Evolutionary conservation across 2,888 invertebrate species (phyloP).

Genomic region (Ceraclea dissimilis): DNA sequence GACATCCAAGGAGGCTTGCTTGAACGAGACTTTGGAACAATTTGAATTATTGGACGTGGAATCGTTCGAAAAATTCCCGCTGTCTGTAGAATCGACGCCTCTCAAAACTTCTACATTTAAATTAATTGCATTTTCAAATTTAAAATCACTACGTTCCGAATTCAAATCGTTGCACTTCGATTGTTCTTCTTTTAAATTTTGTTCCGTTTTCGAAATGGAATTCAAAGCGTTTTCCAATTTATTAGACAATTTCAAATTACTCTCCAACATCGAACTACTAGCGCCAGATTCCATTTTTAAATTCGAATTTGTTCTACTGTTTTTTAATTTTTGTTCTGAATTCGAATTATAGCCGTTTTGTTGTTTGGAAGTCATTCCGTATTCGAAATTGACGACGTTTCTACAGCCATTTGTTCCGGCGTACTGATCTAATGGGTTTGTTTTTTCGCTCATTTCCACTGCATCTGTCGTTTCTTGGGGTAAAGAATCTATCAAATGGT

Average conservation of each 20-base stretch:
- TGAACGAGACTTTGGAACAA: constrained; percentile 36
- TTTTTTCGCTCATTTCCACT: not conserved
- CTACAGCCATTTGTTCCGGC: not conserved
- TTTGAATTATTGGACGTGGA: not conserved
- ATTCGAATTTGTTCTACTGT: not conserved
- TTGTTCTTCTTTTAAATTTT: not conserved
- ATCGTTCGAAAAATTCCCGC: constrained; percentile 9
- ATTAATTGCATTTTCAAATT: not conserved
- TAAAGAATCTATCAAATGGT: constrained; percentile 4
- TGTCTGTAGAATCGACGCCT: constrained; percentile 15
- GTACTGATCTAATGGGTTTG: too few relatives aligned
- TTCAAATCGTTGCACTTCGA: not conserved
- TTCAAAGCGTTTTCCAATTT: not conserved
- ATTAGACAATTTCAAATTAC: not conserved
- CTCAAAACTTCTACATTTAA: constrained; percentile 3
- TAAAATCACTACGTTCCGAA: not conserved
- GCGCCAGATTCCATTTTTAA: not conserved
- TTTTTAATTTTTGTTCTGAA: not conserved
- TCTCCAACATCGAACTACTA: not conserved
- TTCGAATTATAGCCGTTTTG: too few relatives aligned
- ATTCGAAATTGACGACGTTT: not conserved
- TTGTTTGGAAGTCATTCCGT: not conserved
- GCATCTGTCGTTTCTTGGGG: not conserved
- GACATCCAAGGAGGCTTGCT: constrained; percentile 61
- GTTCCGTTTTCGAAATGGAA: not conserved